These are phyloP conservation scores for Nicator chloris DNA, from an alignment of 2,113 vertebrate species.

Conservation along the genomic window DNA sequence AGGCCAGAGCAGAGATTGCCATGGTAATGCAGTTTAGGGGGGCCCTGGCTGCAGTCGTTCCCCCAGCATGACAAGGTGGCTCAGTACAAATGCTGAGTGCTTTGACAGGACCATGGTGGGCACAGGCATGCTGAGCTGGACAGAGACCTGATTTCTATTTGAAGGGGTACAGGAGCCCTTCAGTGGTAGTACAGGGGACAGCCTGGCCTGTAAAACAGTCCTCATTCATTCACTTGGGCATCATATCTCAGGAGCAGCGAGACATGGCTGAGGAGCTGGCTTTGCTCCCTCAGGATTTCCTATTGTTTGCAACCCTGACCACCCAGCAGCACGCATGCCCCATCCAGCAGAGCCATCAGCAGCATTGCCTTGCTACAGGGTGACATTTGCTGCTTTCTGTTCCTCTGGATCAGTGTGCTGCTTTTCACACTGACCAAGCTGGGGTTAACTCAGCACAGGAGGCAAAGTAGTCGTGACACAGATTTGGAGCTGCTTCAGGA, in stretches of 20 bases:
- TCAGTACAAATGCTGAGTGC: fast-evolving
- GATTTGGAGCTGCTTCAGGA: not conserved
- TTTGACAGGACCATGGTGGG: fast-evolving
- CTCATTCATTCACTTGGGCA: not conserved
- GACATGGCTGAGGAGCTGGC: not conserved
- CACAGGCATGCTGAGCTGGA: not conserved
- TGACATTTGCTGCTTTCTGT: fast-evolving
- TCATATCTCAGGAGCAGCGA: fast-evolving
- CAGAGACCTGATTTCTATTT: not conserved
- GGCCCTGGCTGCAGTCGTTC: fast-evolving
- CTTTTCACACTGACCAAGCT: not conserved
- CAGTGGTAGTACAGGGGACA: fast-evolving
- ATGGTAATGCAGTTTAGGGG: not conserved
- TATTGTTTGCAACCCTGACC: not conserved
- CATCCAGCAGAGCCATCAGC: not conserved
- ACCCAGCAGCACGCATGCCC: fast-evolving
- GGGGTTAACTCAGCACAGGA: not conserved
- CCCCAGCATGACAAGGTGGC: fast-evolving
- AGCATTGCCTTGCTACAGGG: not conserved
- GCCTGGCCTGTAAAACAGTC: not conserved
- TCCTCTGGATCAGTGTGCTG: not conserved
- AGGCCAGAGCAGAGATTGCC: not conserved
- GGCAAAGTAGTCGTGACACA: fast-evolving
- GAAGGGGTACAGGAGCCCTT: not conserved
- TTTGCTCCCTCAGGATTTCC: not conserved